Evolutionary conservation across 2,797 vertebrate genomes (phyloP), one percentile per base, ranked within the genome.

Genomic region (Chrosomus eos): DNA sequence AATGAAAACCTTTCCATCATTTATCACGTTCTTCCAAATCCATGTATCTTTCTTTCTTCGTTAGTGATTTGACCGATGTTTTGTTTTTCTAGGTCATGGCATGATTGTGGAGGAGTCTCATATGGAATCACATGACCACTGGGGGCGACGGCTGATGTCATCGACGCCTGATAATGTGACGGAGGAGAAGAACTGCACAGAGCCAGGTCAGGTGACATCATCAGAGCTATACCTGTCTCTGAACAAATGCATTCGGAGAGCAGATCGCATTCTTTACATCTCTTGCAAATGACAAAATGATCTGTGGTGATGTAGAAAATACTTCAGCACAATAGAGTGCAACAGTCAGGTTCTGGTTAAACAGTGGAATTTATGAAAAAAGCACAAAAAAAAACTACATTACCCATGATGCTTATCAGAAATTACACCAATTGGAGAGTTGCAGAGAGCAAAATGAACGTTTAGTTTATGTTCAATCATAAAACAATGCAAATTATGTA

Each of bases 131-230:
- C 9, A 85, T 2, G 91, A 93, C 18, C 91, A 87, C 89, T 95
- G 94, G 95, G 94, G 95, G 5, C 91, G 95, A 60, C 91, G 92
- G 60, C 92, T 96, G 48, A 93, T 96, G 95, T 93, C 94, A 23
- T 91, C 89, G 0, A 53, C 5, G 7, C 45, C 80, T 1, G 91
- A 91, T 64, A 95, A 95, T 18, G 88, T 89, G 45, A 95, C 94
- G 0, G 89, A 91, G 88, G 28, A 80, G 62, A 94, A 92, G 91
- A 96, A 95, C 94, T 96, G 95, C 83, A 95, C 95, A 26, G 91
- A 86, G 8, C 95, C 95, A 92, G 95, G 95, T 96, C 36, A 84
- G 73, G 21, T 1, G 40, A 43, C 14, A 8, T 64, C 26, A 28
- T 31, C 26, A 2, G n/a, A 53, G 19, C 19, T 8, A n/a, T n/a